A percentile compares a stretch with the other conserved stretches of the same genome.
Conservation (phyloP, 2,888 invertebrate genomes). For the Zygothrica quintamaculata region DNA sequence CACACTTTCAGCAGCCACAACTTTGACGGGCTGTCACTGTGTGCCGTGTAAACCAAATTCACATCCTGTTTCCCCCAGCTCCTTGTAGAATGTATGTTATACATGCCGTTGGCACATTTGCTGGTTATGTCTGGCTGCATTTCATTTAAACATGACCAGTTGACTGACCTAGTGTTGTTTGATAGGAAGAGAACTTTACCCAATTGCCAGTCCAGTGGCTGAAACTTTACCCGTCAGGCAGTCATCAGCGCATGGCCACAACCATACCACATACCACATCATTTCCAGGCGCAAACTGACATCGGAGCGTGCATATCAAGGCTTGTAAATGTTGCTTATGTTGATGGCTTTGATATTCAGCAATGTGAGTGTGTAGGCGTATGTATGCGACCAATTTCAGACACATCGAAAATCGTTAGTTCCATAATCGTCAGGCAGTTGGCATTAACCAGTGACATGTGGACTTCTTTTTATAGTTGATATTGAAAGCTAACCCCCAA, state of each 20-base stretch:
- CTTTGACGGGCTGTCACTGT: conserved; percentile 33
- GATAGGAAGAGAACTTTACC: conserved; percentile 40
- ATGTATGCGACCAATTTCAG: conserved; percentile 28
- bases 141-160: conserved; percentile 46
- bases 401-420: conserved; percentile 7
- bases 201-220: conserved; percentile 30
- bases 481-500: background rate
- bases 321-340: conserved; percentile 25
- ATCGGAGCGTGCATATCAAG: conserved; percentile 29
- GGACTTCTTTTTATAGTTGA: background rate
- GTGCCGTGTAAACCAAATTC: conserved; percentile 36
- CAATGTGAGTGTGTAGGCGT: conserved; percentile 12
- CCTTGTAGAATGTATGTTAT: conserved; percentile 17
- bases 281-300: conserved; percentile 65
- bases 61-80: conserved; percentile 21
- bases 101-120: conserved; percentile 34
- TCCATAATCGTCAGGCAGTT: conserved; percentile 12
- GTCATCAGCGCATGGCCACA: conserved; percentile 47
- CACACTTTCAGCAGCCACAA: conserved; percentile 21
- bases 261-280: conserved; percentile 60
- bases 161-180: conserved; percentile 39
- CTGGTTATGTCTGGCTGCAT: conserved; percentile 27
- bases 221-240: conserved; percentile 39
- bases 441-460: background rate
- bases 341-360: conserved; percentile 44